Evolutionary conservation across 2,113 vertebrate genomes (phyloP).

Genomic region (Heterocephalus glaber): DNA sequence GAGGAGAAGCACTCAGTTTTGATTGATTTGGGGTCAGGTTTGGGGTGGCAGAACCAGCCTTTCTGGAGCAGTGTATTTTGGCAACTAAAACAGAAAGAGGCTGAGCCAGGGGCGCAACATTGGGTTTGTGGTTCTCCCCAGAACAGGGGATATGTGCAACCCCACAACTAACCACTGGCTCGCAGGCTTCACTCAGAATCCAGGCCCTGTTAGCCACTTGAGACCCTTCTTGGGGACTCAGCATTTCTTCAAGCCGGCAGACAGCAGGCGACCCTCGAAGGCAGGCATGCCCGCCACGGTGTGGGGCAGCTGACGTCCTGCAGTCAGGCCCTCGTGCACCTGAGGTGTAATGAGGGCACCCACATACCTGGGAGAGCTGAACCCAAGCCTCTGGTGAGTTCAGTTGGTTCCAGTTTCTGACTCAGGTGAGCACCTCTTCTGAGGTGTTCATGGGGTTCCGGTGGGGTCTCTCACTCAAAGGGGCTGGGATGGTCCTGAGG

Average conservation of each 20-base stretch:
- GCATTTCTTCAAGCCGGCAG: background rate
- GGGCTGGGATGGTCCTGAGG: background rate
- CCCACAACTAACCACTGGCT: background rate
- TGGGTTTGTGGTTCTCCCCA: background rate
- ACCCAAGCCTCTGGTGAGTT: background rate
- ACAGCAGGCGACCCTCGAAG: background rate
- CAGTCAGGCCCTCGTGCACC: too few species aligned
- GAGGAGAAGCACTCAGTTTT: background rate
- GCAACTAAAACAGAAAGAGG: background rate
- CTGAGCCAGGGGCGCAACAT: background rate
- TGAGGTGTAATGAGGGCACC: background rate
- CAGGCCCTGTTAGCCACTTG: background rate
- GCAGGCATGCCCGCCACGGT: background rate
- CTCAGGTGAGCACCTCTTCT: background rate
- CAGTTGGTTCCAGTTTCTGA: background rate
- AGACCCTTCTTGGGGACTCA: background rate
- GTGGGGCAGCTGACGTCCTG: background rate
- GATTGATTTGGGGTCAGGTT: background rate
- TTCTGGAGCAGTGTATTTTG: background rate
- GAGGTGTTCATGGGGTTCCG: background rate
- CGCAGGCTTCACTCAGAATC: background rate
- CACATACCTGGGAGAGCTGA: background rate
- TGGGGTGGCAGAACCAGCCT: background rate
- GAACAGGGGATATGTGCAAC: background rate
- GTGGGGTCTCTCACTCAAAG: background rate